Evolutionary conservation across 2,797 vertebrate genomes (phyloP).

Genomic region (Brachymystax lenok): DNA sequence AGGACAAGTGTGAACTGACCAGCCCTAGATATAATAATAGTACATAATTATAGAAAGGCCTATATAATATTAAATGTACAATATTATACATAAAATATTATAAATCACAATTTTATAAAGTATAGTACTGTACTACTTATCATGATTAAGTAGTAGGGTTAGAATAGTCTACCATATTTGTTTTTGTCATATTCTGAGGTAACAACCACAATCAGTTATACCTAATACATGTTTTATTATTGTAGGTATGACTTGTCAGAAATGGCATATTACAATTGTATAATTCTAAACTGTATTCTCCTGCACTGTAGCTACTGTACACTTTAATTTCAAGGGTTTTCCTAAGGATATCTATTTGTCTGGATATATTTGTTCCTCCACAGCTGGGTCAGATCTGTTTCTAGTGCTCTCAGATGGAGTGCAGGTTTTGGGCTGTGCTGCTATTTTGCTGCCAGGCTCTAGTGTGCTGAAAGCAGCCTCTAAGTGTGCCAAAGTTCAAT

Average conservation of each 20-base stretch:
- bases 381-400: constrained; percentile 74
- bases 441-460: constrained; percentile 81
- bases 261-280: neutral
- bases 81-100: neutral
- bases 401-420: constrained; percentile 74
- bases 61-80: neutral
- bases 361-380: constrained; percentile 70
- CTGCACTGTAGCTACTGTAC: constrained; percentile 33
- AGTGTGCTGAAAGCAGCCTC: constrained; percentile 80
- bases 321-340: constrained; percentile 73
- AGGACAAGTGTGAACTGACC: neutral
- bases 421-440: constrained; percentile 79
- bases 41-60: neutral
- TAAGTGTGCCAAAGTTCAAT: constrained; percentile 97
- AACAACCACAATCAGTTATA: neutral
- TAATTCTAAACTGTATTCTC: constrained; percentile 38
- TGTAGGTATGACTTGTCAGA: neutral
- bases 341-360: constrained; percentile 62
- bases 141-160: neutral
- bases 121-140: neutral
- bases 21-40: neutral
- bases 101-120: neutral
- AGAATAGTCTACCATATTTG: neutral
- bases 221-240: neutral
- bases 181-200: neutral